A percentile compares a stretch with the other conserved stretches of the same genome.
These are phyloP conservation scores for Eublepharis macularius DNA, from an alignment of 2,113 vertebrate species.

Conservation along the genomic window DNA sequence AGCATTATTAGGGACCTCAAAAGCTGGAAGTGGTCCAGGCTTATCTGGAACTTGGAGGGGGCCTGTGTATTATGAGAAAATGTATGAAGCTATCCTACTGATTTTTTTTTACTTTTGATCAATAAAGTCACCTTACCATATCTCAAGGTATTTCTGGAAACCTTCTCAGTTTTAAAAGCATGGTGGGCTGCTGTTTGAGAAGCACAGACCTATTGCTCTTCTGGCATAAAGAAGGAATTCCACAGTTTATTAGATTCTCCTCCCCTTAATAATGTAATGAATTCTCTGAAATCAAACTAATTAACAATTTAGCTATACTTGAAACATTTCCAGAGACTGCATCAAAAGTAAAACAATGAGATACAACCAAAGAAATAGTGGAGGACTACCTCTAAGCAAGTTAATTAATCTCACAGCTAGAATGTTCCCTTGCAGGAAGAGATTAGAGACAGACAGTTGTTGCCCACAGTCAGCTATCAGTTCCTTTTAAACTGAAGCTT, in stretches of 20 bases:
- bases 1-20: too few relatives aligned
- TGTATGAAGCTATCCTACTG: too few relatives aligned
- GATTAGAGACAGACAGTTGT: conserved; percentile 25
- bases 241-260: not conserved
- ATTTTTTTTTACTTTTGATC: not conserved
- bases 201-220: not conserved
- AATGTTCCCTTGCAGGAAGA: not conserved
- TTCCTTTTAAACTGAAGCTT: conserved; percentile 7
- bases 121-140: not conserved
- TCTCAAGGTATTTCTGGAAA: not conserved
- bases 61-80: too few relatives aligned
- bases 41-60: too few relatives aligned
- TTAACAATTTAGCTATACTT: conserved; percentile 5
- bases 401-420: conserved; percentile 47
- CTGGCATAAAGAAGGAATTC: not conserved
- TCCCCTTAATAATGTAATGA: not conserved
- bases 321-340: not conserved
- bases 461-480: conserved; percentile 4
- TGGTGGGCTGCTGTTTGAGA: not conserved
- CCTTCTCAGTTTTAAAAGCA: not conserved
- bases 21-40: too few relatives aligned
- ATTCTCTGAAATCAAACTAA: not conserved
- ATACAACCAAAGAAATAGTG: conserved; percentile 6
- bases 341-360: conserved; percentile 17
- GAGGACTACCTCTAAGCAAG: conserved; percentile 30